A percentile compares a stretch with the other conserved stretches of the same genome.
Conservation (phyloP, 2,888 invertebrate species). For the Caenorhabditis plicata region DNA sequence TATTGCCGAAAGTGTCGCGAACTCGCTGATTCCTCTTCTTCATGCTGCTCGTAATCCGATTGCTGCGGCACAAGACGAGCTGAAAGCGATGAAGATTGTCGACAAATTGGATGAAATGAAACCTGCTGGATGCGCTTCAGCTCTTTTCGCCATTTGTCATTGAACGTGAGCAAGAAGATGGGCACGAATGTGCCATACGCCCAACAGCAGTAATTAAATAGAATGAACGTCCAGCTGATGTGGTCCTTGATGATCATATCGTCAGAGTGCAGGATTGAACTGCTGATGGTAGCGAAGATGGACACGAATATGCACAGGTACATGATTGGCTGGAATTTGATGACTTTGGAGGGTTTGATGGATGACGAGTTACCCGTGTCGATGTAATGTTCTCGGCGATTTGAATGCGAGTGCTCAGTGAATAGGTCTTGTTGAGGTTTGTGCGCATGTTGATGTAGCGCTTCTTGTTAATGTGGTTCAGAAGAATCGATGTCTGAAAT, state of each 20-base stretch:
- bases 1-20: slow-evolving; percentile 22
- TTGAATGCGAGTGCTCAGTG: too few species aligned
- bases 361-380: too few species aligned
- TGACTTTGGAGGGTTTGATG: too few species aligned
- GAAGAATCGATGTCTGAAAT: too few species aligned
- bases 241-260: slow-evolving; percentile 12
- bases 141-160: slow-evolving; percentile 29
- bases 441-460: too few species aligned
- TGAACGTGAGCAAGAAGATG: slow-evolving; percentile 28
- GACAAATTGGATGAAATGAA: not conserved
- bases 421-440: too few species aligned
- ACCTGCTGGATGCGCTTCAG: too few species aligned
- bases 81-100: slow-evolving; percentile 1
- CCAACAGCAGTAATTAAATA: slow-evolving; percentile 35
- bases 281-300: slow-evolving; percentile 16
- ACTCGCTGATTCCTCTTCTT: slow-evolving; percentile 2
- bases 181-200: slow-evolving; percentile 31
- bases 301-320: slow-evolving; percentile 27
- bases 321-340: slow-evolving; percentile 28
- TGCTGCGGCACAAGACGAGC: slow-evolving; percentile 1
- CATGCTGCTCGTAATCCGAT: not conserved
- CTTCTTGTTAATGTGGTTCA: too few species aligned
- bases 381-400: too few species aligned
- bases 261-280: slow-evolving; percentile 22
- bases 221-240: slow-evolving; percentile 39